phyloP scores from a whole-genome alignment of 2,797 vertebrate species.

The Antennarius maculatus region DNA sequence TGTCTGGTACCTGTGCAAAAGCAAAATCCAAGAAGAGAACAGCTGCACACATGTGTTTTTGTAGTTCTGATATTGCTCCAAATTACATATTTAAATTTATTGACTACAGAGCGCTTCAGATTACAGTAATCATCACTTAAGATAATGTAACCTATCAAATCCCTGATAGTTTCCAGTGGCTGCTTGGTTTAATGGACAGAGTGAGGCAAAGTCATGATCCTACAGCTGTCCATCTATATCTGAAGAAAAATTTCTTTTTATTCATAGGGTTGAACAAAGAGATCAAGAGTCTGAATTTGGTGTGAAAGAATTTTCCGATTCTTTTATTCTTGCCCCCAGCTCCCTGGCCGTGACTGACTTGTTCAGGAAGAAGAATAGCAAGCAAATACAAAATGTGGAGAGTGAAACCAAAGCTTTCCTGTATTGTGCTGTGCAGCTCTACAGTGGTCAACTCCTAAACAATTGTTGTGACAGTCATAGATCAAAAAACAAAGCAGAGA shows the following conservation, averaged over 20 bases:
- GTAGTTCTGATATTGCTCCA: no score
- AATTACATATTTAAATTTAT: no score
- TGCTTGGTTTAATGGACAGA: constrained; percentile 31
- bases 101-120: no score
- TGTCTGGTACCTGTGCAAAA: no score
- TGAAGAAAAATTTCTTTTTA: constrained; percentile 60
- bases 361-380: constrained; percentile 30
- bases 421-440: constrained; percentile 15
- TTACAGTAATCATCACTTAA: constrained; percentile 5
- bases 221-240: constrained; percentile 52
- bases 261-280: constrained; percentile 40
- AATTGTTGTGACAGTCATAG: constrained; percentile 46
- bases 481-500: constrained; percentile 26
- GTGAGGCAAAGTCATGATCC: constrained; percentile 36
- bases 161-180: neutral
- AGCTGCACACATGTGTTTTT: no score
- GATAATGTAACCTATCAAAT: constrained; percentile 10
- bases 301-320: constrained; percentile 41
- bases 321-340: constrained; percentile 46
- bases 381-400: constrained; percentile 15
- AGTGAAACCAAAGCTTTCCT: constrained; percentile 30
- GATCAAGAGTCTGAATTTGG: constrained; percentile 61
- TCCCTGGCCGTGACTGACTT: constrained; percentile 55
- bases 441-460: constrained; percentile 20
- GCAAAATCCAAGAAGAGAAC: no score